Evolutionary conservation across 2,797 vertebrate species (phyloP), one percentile per base, ranked within the genome.

Genomic region (Lacerta agilis): DNA sequence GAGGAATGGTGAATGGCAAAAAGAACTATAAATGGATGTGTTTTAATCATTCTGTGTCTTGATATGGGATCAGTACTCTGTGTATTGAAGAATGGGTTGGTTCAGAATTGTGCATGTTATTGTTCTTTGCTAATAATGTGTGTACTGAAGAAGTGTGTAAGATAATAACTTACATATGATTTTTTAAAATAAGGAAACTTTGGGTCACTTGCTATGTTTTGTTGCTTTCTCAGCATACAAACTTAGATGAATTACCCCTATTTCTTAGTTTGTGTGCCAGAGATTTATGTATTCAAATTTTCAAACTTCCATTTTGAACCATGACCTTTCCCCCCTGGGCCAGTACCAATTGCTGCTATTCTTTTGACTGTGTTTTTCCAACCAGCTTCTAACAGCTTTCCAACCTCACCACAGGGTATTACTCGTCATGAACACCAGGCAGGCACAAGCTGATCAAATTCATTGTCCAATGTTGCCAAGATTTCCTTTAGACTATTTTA

Each of bases 371-470:
- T 69, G 82, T 17, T 66, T 83, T 64, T 91, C 86, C 90, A 78
- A 85, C 69, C 55, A 41, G 88, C 61, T 85, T 71, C 91, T 86
- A 90, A 86, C 92, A 92, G 91, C 91, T 95, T 87, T 86, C 89
- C 89, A 75, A 87, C n/a, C 82, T 72, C n/a, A 17, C 27, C 88
- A 88, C 86, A 85, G 2, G 1, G 61, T 18, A 17, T 29, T 66
- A 72, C 49, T 79, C 29, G 0, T 1, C 6, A 61, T 90, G 71
- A 87, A 92, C 11, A 0, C 3, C 75, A 80, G 90, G 81, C 2
- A 0, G 15, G 58, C 43, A 80, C 64, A 87, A 71, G 71, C 87
- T 88, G 88, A 90, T 91, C 67, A 55, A 58, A 79, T 91, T 81
- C 76, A 83, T 90, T 77, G 79, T 80, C 45, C 86, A 76, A 79